Evolutionary conservation across 1,140 invertebrate genomes (phyloP), one percentile per base, ranked within the genome.

Genomic region (Helicoverpa armigera): DNA sequence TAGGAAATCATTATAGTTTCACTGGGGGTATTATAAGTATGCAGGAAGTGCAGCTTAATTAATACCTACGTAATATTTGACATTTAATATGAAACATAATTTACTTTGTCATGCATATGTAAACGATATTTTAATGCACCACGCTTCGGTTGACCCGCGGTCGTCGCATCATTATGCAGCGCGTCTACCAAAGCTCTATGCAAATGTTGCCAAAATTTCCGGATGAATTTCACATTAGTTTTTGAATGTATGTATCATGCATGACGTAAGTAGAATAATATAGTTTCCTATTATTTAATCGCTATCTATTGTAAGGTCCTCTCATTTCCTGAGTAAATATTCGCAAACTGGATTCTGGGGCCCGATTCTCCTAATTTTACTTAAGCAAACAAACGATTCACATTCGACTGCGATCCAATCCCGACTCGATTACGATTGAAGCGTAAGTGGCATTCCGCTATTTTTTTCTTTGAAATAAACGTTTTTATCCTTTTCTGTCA

Each of bases 11-110:
- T 43, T 43, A 43, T 43, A 43, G 35, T 43, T 43, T 43, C 35
- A 43, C 35, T 51, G 9, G 50, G 9, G 13, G 11, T 58, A 23
- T 9, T 23, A 9, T 23, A 60, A 7, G 18, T 60, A 31, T 63
- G 56, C 2, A 76, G 73, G 73, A 76, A 76, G 58, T 76, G 16
- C 18, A 63, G 63, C 63, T 9, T 53, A n/a, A 61, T 43, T 43
- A 43, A 43, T 43, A 43, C 18, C 43, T 53, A 60, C 73, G 58
- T 61, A 76, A 76, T 76, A 51, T 76, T 76, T 18, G 43, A 48
- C 73, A 76, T 58, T 72, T 72, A 72, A 54, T 72, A 54, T 31
- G 31, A 54, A 31, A 23, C 13, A 23, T 29, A 31, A 53, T 43
- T 31, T 29, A 16, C 35, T 48, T 69, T 43, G n/a, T 43, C 43